Evolutionary conservation across 2,888 invertebrate genomes (phyloP), one percentile per base, ranked within the genome.

Genomic region (Actias luna): DNA sequence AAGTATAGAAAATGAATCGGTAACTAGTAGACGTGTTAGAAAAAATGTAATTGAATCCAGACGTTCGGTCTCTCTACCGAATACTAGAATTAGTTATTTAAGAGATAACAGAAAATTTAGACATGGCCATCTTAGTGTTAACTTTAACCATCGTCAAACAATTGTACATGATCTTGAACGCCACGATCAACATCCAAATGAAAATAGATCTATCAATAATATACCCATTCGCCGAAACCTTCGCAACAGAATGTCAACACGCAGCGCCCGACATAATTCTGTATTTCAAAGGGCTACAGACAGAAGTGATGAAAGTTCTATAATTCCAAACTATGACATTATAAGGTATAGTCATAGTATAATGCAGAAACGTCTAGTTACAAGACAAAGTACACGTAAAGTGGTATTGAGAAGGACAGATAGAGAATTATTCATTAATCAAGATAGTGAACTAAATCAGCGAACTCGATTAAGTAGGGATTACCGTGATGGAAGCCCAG

Each of bases 151-250:
- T 42, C 59, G 22, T 22, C 59, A 59, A 59, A n/a, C 5, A 29
- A 42, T 16, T 29, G 12, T 35, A 39, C n/a, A 35, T n/a, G 27
- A 50, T 22, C 0, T 55, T n/a, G 59, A 50, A 5, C 62, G 63
- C 16, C 59, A 59, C 16, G 67, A 63, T 59, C 63, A 62, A 50
- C 64, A 65, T 5, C 39, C 42, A 36, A 29, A 63, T 25, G 58
- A 65, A 55, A 27, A 29, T 55, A 55, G 55, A n/a, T 7, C 8
- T 55, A 16, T 29, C 1, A 55, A 22, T 22, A 10, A 46, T 46
- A 22, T 10, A 22, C 22, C 46, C 10, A 22, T 29, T 14, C 55
- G 55, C 29, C 4, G 29, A 55, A 55, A 16, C 29, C 22, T 12
- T 22, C 55, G 16, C 10, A 8, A 55, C 16, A 55, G 55, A 55